Evolutionary conservation across 2,797 vertebrate species (phyloP).

Genomic region (Luscinia megarhynchos): DNA sequence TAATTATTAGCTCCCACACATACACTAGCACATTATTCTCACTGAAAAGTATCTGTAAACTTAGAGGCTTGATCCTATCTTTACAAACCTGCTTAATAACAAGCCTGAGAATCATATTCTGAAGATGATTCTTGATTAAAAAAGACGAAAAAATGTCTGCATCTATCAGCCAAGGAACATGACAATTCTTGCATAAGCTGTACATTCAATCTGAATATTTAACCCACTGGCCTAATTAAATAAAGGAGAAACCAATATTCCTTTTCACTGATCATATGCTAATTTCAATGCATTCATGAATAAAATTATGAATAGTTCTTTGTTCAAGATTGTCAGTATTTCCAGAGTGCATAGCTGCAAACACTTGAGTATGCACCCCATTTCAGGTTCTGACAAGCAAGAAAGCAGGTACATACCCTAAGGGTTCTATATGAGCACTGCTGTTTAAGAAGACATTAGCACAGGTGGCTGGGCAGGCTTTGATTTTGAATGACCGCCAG

Average conservation of each 20-base stretch:
- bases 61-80: slow-evolving; percentile 21
- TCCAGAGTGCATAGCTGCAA: neutral
- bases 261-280: neutral
- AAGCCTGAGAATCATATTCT: neutral
- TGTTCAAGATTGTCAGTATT: neutral
- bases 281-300: neutral
- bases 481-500: neutral
- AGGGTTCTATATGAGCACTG: neutral
- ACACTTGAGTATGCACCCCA: neutral
- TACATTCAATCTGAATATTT: neutral
- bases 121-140: neutral
- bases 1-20: neutral
- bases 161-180: neutral
- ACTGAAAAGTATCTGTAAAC: slow-evolving; percentile 6
- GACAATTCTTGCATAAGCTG: neutral
- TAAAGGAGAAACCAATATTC: neutral
- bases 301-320: neutral
- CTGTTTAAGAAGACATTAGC: neutral
- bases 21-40: neutral
- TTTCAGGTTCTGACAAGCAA: neutral
- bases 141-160: neutral
- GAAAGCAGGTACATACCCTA: neutral
- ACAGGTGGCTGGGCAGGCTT: neutral
- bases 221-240: neutral
- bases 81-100: slow-evolving; percentile 15